These are phyloP conservation scores for Tenodera sinensis DNA, from an alignment of 2,888 invertebrate genomes.

Conservation along the genomic window DNA sequence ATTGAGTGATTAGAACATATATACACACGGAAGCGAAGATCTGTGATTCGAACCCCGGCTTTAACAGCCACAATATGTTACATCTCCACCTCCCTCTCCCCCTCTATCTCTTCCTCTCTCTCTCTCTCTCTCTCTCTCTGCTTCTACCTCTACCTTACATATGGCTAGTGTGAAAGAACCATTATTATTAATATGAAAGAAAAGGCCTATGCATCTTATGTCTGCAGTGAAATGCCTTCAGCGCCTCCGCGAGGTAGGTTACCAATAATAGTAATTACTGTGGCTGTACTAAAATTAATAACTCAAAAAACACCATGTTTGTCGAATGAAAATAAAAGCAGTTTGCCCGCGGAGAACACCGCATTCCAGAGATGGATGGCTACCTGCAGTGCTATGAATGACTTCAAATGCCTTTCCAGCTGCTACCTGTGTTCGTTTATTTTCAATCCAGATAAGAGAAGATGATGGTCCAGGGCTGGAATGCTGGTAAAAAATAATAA, in stretches of 20 bases:
- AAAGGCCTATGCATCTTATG: not conserved
- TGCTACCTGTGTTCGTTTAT: conserved; percentile 26
- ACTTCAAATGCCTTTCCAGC: not conserved
- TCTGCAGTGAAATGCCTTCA: not conserved
- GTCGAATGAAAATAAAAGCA: not conserved
- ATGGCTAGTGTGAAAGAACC: too few relatives aligned
- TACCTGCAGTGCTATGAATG: conserved; percentile 8
- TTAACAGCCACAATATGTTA: too few relatives aligned
- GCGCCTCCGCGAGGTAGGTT: not conserved
- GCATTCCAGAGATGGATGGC: not conserved
- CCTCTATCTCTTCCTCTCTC: too few relatives aligned
- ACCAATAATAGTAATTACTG: not conserved
- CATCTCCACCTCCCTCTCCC: too few relatives aligned
- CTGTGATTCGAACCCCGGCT: too few relatives aligned
- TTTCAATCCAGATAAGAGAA: conserved; percentile 27
- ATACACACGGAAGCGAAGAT: too few relatives aligned
- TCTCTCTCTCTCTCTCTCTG: too few relatives aligned
- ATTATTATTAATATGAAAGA: not conserved
- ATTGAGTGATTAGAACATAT: too few relatives aligned
- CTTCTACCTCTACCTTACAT: too few relatives aligned
- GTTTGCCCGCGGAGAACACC: conserved; percentile 4
- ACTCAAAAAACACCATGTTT: not conserved
- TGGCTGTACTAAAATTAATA: not conserved
- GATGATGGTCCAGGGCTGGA: conserved; percentile 26
- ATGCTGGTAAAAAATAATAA: conserved; percentile 10